These are phyloP conservation scores for Torymus tubicola DNA, from an alignment of 2,888 invertebrate genomes.

Conservation along the genomic window DNA sequence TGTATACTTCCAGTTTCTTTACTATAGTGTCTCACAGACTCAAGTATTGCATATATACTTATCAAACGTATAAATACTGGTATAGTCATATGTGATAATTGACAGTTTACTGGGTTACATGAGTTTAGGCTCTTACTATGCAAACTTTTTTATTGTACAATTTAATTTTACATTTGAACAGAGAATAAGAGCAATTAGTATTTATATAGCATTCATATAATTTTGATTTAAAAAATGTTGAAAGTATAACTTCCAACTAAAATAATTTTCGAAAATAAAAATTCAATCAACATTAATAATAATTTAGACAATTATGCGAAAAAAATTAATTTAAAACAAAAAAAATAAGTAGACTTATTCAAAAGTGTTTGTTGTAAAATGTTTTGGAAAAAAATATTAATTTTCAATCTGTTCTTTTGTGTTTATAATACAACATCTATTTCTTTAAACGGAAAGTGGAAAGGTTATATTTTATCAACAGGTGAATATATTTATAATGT, in stretches of 20 bases:
- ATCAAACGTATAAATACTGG: too few species aligned
- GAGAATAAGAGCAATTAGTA: too few species aligned
- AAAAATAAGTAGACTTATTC: background rate
- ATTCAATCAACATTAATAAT: background rate
- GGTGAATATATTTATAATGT: constrained; percentile 57
- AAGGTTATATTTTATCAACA: constrained; percentile 62
- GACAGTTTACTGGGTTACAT: too few species aligned
- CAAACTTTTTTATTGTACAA: too few species aligned
- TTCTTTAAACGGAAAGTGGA: constrained; percentile 68
- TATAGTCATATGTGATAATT: too few species aligned
- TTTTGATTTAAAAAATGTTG: too few species aligned
- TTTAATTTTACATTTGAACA: too few species aligned
- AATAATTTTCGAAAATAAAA: background rate
- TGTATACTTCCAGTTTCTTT: too few species aligned
- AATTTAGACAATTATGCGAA: constrained; percentile 1
- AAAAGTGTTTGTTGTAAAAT: constrained; percentile 16
- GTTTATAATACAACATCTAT: constrained; percentile 55
- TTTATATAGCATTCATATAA: too few species aligned
- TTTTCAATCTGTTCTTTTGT: constrained; percentile 48
- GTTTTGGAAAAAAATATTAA: constrained; percentile 29
- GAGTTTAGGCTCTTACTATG: too few species aligned
- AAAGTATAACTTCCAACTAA: background rate
- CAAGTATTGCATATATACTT: too few species aligned
- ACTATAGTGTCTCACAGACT: too few species aligned
- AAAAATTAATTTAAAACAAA: constrained; percentile 25